Conservation (phyloP, 1,140 invertebrate genomes). For the Microplitis mediator region DNA sequence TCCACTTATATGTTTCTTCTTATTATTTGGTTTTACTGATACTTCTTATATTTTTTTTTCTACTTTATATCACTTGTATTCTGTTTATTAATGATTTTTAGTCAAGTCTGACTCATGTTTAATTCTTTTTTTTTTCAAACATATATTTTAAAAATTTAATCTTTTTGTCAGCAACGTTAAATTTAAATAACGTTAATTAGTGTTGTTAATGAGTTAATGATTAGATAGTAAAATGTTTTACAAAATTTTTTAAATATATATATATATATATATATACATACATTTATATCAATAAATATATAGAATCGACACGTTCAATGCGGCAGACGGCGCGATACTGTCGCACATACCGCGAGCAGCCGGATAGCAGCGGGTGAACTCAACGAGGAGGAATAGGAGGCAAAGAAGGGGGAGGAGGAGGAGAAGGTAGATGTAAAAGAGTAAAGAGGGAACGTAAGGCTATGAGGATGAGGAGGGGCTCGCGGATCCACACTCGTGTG, state of each 20-base stretch:
- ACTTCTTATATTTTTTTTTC: no score
- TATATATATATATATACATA: conserved; percentile 1
- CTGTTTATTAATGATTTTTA: no score
- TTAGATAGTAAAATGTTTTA: background rate
- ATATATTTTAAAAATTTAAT: no score
- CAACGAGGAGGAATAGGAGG: background rate
- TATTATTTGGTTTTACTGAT: no score
- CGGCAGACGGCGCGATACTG: conserved; percentile 35
- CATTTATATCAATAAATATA: no score
- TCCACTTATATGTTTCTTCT: no score
- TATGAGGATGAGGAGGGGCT: background rate
- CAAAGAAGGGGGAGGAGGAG: background rate
- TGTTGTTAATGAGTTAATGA: no score
- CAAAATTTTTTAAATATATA: background rate
- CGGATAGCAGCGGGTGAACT: conserved; percentile 20
- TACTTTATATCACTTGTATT: no score
- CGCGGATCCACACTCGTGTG: conserved; percentile 17
- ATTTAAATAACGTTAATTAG: no score
- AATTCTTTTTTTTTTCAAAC: no score
- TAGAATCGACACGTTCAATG: conserved; percentile 24
- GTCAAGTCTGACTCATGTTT: no score
- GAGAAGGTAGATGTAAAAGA: background rate
- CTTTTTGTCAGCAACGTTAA: no score
- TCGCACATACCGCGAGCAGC: conserved; percentile 17
- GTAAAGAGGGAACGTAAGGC: background rate